These are phyloP conservation scores for Anoplophora glabripennis DNA, from an alignment of 1,140 invertebrate species.

Conservation along the genomic window DNA sequence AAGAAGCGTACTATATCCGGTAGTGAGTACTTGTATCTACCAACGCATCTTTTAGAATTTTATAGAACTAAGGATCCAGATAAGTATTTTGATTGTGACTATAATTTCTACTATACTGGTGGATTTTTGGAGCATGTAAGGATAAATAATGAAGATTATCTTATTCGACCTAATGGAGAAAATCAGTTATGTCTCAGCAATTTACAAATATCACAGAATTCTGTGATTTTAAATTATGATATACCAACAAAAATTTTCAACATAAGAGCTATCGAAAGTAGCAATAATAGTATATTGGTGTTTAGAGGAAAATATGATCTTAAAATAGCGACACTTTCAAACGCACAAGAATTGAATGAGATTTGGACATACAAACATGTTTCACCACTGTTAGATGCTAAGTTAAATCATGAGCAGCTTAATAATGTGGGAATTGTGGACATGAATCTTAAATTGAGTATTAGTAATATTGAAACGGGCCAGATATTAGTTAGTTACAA, in stretches of 20 bases:
- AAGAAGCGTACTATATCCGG: background rate
- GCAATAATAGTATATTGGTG: background rate
- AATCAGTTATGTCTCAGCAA: slow-evolving; percentile 8
- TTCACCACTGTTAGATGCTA: slow-evolving; percentile 7
- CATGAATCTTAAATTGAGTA: background rate
- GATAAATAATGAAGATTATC: slow-evolving; percentile 5
- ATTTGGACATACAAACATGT: background rate
- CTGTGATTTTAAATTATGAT: background rate
- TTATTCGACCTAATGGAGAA: background rate
- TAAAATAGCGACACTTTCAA: background rate
- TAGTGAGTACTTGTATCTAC: slow-evolving; percentile 6
- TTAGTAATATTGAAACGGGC: slow-evolving; percentile 2
- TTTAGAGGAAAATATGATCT: slow-evolving; percentile 8
- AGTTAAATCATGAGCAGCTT: slow-evolving; percentile 1
- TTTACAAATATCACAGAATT: background rate
- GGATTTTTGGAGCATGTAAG: slow-evolving; percentile 8
- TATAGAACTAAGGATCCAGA: slow-evolving; percentile 6
- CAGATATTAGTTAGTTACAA: background rate
- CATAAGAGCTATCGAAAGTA: background rate
- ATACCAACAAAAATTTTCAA: background rate
- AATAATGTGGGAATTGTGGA: slow-evolving; percentile 1
- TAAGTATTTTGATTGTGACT: slow-evolving; percentile 4
- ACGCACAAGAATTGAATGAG: background rate
- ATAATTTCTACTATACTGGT: slow-evolving; percentile 15
- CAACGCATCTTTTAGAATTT: slow-evolving; percentile 3